Percentiles rank a stretch among this genome's conserved stretches.
Evolutionary conservation across 2,888 invertebrate species (phyloP).

Genomic region (Agriotes lineatus): DNA sequence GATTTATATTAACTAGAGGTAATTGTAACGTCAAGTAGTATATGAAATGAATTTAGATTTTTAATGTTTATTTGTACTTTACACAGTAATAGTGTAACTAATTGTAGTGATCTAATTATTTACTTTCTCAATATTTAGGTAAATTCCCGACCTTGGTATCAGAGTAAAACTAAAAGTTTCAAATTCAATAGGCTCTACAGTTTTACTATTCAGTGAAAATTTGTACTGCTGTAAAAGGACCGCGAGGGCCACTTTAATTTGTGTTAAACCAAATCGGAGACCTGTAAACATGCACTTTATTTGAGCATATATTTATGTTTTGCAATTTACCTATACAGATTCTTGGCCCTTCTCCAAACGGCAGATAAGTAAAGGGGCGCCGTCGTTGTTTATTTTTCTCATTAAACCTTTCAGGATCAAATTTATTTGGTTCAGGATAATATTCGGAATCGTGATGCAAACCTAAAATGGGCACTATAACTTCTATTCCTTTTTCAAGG

Average conservation of each 20-base stretch:
- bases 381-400: not conserved
- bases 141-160: too few species aligned
- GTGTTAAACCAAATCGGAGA: not conserved
- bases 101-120: too few species aligned
- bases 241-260: not conserved
- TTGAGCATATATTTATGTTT: too few species aligned
- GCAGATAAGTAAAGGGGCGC: not conserved
- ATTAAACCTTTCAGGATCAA: not conserved
- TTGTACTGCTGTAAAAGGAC: not conserved
- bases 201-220: not conserved
- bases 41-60: too few species aligned
- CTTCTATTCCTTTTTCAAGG: slow-evolving; percentile 55
- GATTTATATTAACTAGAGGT: too few species aligned
- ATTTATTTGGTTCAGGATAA: not conserved
- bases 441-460: slow-evolving; percentile 50
- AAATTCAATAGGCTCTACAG: not conserved
- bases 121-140: too few species aligned
- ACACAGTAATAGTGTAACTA: too few species aligned
- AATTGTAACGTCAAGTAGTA: too few species aligned
- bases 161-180: not conserved
- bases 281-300: not conserved
- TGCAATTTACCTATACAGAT: slow-evolving; percentile 1
- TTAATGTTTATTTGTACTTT: too few species aligned
- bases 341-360: not conserved
- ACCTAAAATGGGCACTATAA: slow-evolving; percentile 55